A percentile compares a stretch with the other conserved stretches of the same genome.
These are phyloP conservation scores for Oreochromis aureus DNA, from an alignment of 2,113 vertebrate species.

Conservation along the genomic window DNA sequence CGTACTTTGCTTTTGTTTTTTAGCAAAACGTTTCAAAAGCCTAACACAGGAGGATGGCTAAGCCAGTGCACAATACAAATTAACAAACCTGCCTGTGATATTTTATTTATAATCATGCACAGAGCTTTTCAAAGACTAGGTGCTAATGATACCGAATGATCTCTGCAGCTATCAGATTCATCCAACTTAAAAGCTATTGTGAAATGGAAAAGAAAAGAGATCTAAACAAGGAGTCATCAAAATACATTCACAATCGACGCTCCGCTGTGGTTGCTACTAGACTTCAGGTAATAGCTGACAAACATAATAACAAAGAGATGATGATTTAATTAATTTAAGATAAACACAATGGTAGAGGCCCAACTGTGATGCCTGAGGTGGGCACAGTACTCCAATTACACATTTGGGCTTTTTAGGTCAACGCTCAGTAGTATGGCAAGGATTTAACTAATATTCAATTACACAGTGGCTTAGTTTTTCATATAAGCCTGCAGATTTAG, in stretches of 20 bases:
- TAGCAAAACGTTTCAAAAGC: neutral
- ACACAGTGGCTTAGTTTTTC: slow-evolving; percentile 56
- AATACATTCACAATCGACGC: neutral
- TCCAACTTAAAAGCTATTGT: neutral
- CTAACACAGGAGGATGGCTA: neutral
- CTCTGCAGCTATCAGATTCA: neutral
- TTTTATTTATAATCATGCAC: slow-evolving; percentile 15
- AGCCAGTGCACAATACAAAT: neutral
- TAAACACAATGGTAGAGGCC: neutral
- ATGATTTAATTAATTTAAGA: neutral
- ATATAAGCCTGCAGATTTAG: slow-evolving; percentile 54
- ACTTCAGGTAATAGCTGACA: neutral
- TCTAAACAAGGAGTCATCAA: neutral
- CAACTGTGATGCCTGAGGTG: slow-evolving; percentile 10
- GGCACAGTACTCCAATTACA: slow-evolving; percentile 34
- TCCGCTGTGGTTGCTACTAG: neutral
- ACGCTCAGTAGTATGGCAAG: slow-evolving; percentile 32
- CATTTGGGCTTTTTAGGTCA: slow-evolving; percentile 43
- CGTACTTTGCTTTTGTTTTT: neutral
- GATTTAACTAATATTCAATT: slow-evolving; percentile 68
- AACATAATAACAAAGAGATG: neutral
- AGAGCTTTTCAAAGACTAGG: neutral
- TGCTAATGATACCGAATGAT: neutral
- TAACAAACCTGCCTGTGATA: neutral
- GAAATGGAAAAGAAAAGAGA: neutral